Conservation (phyloP, 2,113 vertebrate species). For the Cathartes aura region DNA sequence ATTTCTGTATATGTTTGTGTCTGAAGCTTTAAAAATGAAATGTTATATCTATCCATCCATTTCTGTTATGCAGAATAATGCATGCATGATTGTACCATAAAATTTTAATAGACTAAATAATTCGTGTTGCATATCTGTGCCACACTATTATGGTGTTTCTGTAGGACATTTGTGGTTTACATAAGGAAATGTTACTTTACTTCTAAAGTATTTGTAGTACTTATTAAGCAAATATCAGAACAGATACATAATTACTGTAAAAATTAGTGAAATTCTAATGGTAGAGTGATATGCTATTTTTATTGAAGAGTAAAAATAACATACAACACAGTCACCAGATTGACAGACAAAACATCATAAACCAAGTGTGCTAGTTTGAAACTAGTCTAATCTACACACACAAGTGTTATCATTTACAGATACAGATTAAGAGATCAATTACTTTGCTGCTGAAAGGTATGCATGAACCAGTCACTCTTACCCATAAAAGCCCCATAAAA, state of each 20-base stretch:
- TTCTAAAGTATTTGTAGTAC: background rate
- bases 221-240: background rate
- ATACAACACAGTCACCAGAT: background rate
- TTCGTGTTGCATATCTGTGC: conserved; percentile 32
- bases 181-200: background rate
- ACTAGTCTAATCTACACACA: background rate
- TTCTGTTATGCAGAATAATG: conserved; percentile 10
- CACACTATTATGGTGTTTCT: background rate
- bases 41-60: background rate
- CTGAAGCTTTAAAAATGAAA: background rate
- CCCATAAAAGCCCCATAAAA: background rate
- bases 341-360: background rate
- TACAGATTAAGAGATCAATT: background rate
- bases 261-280: background rate
- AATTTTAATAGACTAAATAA: background rate
- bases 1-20: conserved; percentile 17
- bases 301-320: background rate
- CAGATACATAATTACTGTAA: background rate
- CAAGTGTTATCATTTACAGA: background rate
- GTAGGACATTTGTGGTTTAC: background rate
- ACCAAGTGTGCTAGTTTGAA: background rate
- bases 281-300: background rate
- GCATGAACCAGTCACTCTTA: background rate
- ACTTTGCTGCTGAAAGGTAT: background rate
- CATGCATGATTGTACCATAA: background rate